Percentiles rank a stretch among this genome's conserved stretches.
Evolutionary conservation across 1,140 invertebrate genomes (phyloP).

Genomic region (Thaumetopoea pityocampa): DNA sequence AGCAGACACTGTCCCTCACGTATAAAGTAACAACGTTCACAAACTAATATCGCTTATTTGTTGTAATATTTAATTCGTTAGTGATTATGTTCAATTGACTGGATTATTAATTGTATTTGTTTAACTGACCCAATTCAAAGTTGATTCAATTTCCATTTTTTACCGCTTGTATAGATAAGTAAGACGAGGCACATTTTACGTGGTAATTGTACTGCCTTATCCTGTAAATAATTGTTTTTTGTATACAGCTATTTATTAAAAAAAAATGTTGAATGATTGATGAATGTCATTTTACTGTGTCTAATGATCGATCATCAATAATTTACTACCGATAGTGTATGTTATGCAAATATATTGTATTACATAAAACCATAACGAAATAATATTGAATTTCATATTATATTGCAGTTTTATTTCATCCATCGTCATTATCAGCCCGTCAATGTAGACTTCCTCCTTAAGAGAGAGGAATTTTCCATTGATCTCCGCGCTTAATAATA

Average conservation of each 20-base stretch:
- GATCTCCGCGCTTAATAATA: too few species aligned
- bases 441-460: too few species aligned
- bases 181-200: slow-evolving; percentile 68
- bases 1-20: slow-evolving; percentile 34
- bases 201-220: slow-evolving; percentile 72
- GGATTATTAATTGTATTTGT: slow-evolving; percentile 55
- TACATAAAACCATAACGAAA: slow-evolving; percentile 75
- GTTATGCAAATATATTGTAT: slow-evolving; percentile 74
- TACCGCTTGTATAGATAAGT: slow-evolving; percentile 71
- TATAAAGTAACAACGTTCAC: slow-evolving; percentile 66
- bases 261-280: slow-evolving; percentile 73
- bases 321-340: slow-evolving; percentile 72
- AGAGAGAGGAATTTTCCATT: too few species aligned
- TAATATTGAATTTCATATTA: slow-evolving; percentile 76
- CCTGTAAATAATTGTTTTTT: slow-evolving; percentile 76
- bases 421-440: too few species aligned
- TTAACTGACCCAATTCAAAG: slow-evolving; percentile 51
- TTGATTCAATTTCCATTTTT: slow-evolving; percentile 61
- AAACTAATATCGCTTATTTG: slow-evolving; percentile 69
- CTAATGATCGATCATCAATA: slow-evolving; percentile 73
- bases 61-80: slow-evolving; percentile 67
- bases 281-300: slow-evolving; percentile 72
- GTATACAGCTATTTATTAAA: slow-evolving; percentile 76
- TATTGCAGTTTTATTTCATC: slow-evolving; percentile 51
- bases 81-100: slow-evolving; percentile 64